Evolutionary conservation across 1,140 invertebrate species (phyloP), one percentile per base, ranked within the genome.

Genomic region (Drosophila tani): DNA sequence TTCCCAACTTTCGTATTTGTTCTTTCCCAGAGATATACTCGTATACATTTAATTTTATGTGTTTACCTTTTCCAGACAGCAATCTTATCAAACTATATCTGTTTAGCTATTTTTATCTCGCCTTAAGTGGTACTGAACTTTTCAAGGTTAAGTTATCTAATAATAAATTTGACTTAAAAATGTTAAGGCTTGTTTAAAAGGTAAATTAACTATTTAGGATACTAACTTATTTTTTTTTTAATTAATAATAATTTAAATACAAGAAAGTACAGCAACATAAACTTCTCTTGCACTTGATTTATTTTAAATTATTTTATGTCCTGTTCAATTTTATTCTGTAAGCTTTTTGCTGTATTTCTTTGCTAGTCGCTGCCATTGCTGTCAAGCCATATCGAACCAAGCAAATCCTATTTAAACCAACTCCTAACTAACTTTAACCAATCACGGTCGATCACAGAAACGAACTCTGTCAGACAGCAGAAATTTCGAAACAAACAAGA

Each of bases 401-500:
- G 21, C 5, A 32, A 67, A 55, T 70, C 40, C 64, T 14, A 38
- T 58, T 58, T 24, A 40, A 51, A n/a, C 21, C 29, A 67, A 67
- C 55, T 60, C 14, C 63, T 46, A 75, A 55, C 74, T 56, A 75
- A 69, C 46, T 69, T 67, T 58, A 66, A 75, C 71, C 71, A 59
- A 67, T 53, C 55, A 35, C 47, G 14, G 14, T 14, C 46, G 29
- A 40, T 29, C 55, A 29, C 35, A 41, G 15, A 29, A 53, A 47
- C 45, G 50, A 32, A 46, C 66, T 32, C 43, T 19, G 49, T 43
- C 43, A 40, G 49, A 15, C 43, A 47, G 21, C 8, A 40, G 27
- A 58, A 60, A 60, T 78, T 51, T 38, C 50, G 24, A 50, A 78
- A 78, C 50, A 69, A 77, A 45, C 64, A 69, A 56, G 56, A 43